Conservation (phyloP, 2,797 vertebrate species). For the Semotilus atromaculatus region DNA sequence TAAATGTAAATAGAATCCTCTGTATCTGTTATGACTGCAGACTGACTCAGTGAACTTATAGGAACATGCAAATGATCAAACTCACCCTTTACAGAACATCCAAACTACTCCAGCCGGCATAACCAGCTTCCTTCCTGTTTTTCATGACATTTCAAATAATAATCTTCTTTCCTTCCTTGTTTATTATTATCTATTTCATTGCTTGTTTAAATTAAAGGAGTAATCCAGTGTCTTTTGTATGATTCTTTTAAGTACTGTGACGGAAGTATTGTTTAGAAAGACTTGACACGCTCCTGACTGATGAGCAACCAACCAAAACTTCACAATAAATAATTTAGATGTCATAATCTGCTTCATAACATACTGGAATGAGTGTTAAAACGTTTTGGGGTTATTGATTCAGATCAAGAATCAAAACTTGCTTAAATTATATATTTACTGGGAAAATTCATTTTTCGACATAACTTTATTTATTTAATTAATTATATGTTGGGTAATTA, state of each 20-base stretch:
- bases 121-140: constrained; percentile 25
- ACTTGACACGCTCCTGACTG: constrained; percentile 25
- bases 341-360: neutral
- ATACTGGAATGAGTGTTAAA: neutral
- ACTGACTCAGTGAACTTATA: constrained; percentile 21
- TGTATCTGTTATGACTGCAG: constrained; percentile 28
- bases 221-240: neutral
- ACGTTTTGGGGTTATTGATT: neutral
- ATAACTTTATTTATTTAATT: neutral
- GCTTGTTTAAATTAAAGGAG: constrained; percentile 38
- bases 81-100: constrained; percentile 7
- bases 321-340: neutral
- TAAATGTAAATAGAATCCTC: neutral
- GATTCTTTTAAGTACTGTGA: neutral
- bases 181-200: constrained; percentile 22
- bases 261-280: neutral
- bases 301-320: neutral
- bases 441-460: no score
- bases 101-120: constrained; percentile 11
- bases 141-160: neutral
- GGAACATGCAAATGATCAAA: constrained; percentile 41
- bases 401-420: neutral
- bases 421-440: neutral
- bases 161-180: neutral
- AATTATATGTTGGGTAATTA: neutral